phyloP scores from a whole-genome alignment of 92 coral and sea anemone genomes.

The Blastomussa wellsi region DNA sequence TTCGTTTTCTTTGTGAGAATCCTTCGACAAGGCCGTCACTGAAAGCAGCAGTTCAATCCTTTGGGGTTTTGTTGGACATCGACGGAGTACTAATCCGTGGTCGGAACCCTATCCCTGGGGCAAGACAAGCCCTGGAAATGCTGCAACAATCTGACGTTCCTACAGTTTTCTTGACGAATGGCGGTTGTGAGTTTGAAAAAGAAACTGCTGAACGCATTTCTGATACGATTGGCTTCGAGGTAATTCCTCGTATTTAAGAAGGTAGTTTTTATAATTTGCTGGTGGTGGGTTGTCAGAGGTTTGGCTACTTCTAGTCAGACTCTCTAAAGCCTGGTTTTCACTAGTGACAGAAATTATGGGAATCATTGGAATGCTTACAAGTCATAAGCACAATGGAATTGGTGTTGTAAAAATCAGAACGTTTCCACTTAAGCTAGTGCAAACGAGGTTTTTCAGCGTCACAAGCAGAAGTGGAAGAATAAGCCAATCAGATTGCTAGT shows the following conservation, averaged over 20 bases:
- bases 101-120: constrained; percentile 69
- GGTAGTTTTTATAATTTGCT: too few relatives aligned
- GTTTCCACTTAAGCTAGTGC: too few relatives aligned
- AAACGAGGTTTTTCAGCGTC: too few relatives aligned
- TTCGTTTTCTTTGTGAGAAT: constrained; percentile 33
- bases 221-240: constrained; percentile 61
- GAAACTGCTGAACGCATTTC: constrained; percentile 65
- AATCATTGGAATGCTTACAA: too few relatives aligned
- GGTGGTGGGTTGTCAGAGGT: background rate
- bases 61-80: constrained; percentile 73
- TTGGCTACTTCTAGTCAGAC: too few relatives aligned
- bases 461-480: too few relatives aligned
- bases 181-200: constrained; percentile 66
- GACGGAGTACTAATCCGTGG: constrained; percentile 84
- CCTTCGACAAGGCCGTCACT: constrained; percentile 26
- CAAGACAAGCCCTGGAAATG: constrained; percentile 59
- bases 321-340: too few relatives aligned
- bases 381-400: too few relatives aligned
- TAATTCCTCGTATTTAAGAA: background rate
- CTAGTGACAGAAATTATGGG: too few relatives aligned
- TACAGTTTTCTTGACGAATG: constrained; percentile 68
- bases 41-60: constrained; percentile 1
- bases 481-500: too few relatives aligned
- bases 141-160: constrained; percentile 62
- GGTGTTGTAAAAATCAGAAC: too few relatives aligned